phyloP scores from a whole-genome alignment of 2,888 invertebrate species.

The Drosophila mettleri region DNA sequence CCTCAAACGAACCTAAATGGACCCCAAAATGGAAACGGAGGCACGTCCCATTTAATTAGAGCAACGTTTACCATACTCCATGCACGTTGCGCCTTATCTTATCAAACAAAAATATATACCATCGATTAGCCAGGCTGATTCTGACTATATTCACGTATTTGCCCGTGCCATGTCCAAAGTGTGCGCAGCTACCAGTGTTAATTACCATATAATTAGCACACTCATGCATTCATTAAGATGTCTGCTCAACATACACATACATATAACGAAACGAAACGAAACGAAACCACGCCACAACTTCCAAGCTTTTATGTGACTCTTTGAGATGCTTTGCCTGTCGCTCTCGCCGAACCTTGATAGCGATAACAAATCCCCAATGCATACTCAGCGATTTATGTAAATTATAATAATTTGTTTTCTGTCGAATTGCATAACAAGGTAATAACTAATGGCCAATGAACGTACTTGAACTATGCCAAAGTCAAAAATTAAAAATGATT shows the following conservation, averaged over 20 bases:
- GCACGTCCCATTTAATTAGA: slow-evolving; percentile 69
- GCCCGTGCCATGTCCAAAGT: slow-evolving; percentile 9
- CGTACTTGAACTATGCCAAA: slow-evolving; percentile 66
- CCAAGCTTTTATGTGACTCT: slow-evolving; percentile 3
- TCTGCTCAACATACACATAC: slow-evolving; percentile 41
- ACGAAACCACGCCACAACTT: slow-evolving; percentile 30
- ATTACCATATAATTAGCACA: slow-evolving; percentile 60
- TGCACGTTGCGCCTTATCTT: slow-evolving; percentile 70
- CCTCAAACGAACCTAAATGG: slow-evolving; percentile 15
- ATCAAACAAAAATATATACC: slow-evolving; percentile 39
- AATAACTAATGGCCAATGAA: slow-evolving; percentile 62
- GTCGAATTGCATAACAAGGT: slow-evolving; percentile 48
- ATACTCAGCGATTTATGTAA: slow-evolving; percentile 36
- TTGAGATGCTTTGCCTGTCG: slow-evolving; percentile 39
- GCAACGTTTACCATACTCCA: slow-evolving; percentile 32
- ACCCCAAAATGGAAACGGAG: slow-evolving; percentile 57
- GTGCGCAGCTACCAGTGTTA: slow-evolving; percentile 50
- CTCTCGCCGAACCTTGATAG: slow-evolving; percentile 32
- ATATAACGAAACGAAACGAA: no score
- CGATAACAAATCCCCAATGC: slow-evolving; percentile 1
- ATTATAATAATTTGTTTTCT: slow-evolving; percentile 17
- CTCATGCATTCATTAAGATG: slow-evolving; percentile 64
- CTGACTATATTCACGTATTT: neutral
- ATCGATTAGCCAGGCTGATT: slow-evolving; percentile 30
- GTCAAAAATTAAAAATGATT: no score